Base-by-base conservation (phyloP, 2,797 vertebrate genomes). In the Anguilla anguilla region DNA sequence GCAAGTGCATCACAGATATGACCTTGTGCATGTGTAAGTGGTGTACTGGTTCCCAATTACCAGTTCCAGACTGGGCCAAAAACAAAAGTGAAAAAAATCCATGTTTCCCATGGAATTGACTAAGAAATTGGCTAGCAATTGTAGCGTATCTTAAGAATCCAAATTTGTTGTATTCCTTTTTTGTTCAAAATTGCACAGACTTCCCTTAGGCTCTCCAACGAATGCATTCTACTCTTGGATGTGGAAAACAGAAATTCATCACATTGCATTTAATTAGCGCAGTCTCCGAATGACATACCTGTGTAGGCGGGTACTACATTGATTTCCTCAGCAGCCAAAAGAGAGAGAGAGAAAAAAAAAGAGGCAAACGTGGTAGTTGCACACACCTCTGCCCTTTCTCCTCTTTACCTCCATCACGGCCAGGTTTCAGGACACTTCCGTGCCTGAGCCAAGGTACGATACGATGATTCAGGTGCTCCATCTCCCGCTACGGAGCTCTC, bases 401-500 rank as follows among this genome's bases (percentile, higher is more conserved):
- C 85, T 57, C 49, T 79, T 86, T 22, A 79, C 85, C 79, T 77
- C 74, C 15, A 72, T 86, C 49, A n/a, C 74, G 39, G 51, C n/a
- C 72, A 31, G 74, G 83, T 69, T 67, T 69, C 86, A 64, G 81
- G 69, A 28, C 67, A 53, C 81, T 81, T 79, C 72, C 39, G 39
- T 9, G 51, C 72, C 72, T 81, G 49, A 35, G 39, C 51, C 49
- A n/a, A 79, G 72, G 72, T 61, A 55, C 64, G 51, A 19, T 15
- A 67, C 82, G 81, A 82, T 53, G 84, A 85, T 53, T 35, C 72
- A 15, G 57, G 25, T 64, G 51, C 85, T 88, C 87, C 85, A 85
- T 88, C 74, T 85, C 57, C 83, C 28, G 19, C 82, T 81, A 85
- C 82, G 57, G 67, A 85, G 43, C 72, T 81, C 84, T 77, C 83